phyloP scores from a whole-genome alignment of 37 sponge, comb jelly and placozoan species.

The Haliclona indistincta region DNA sequence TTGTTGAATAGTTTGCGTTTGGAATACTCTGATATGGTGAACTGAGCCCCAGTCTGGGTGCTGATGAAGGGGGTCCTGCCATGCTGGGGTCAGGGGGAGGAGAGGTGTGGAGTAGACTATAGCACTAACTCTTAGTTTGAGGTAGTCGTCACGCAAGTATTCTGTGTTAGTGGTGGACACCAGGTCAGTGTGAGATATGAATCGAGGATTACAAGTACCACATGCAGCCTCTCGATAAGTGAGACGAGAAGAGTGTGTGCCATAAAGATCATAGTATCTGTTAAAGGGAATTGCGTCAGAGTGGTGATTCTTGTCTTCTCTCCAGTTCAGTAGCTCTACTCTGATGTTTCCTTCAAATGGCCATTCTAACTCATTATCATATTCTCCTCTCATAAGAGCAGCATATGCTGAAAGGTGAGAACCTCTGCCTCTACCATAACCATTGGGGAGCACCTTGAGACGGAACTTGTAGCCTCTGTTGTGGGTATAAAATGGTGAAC shows the following conservation, averaged over 20 bases:
- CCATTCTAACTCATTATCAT: constrained; percentile 6
- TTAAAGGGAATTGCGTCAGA: background rate
- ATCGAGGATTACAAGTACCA: background rate
- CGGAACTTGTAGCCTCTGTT: background rate
- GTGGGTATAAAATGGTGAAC: constrained; percentile 10
- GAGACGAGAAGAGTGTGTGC: too few species aligned
- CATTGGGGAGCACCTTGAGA: background rate
- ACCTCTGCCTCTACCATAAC: background rate
- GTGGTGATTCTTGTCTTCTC: background rate
- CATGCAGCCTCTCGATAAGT: background rate
- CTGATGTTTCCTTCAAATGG: background rate
- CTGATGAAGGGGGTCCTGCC: too few species aligned
- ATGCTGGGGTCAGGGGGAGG: too few species aligned
- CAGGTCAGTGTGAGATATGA: background rate
- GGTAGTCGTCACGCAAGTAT: background rate
- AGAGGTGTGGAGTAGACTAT: too few species aligned
- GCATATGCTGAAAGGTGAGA: background rate
- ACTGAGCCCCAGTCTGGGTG: too few species aligned
- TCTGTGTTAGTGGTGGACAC: background rate
- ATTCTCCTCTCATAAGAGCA: background rate
- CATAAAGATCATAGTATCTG: too few species aligned
- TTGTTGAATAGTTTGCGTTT: too few species aligned
- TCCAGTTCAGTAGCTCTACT: background rate
- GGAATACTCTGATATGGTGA: too few species aligned
- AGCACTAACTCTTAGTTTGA: background rate